Percentiles rank a stretch among this genome's conserved stretches.
These are phyloP conservation scores for Machaerirhynchus nigripectus DNA, from an alignment of 2,113 vertebrate species.

Conservation along the genomic window DNA sequence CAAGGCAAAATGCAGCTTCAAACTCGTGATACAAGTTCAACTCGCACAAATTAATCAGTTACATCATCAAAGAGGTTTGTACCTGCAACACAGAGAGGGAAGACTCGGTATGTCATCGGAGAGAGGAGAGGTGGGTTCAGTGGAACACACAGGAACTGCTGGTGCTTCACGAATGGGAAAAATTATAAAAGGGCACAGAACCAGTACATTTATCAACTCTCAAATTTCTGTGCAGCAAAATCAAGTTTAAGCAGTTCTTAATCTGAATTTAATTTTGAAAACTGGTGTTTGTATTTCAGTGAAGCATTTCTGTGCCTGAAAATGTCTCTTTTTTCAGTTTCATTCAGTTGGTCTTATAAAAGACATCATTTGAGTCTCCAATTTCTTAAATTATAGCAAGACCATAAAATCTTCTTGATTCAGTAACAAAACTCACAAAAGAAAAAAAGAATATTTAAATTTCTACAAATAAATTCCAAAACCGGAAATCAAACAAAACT, in stretches of 20 bases:
- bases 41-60: neutral
- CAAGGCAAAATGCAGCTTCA: constrained; percentile 7
- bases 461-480: neutral
- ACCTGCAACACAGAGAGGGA: neutral
- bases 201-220: neutral
- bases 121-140: neutral
- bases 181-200: neutral
- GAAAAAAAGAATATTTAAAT: neutral
- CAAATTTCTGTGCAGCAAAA: neutral
- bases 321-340: neutral
- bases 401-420: neutral
- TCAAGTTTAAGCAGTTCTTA: neutral
- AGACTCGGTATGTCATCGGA: neutral
- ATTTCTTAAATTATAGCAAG: neutral
- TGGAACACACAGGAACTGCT: neutral
- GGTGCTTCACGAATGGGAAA: neutral
- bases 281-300: neutral
- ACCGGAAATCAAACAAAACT: neutral
- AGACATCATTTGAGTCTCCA: neutral
- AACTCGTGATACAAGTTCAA: neutral
- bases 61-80: neutral
- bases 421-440: neutral
- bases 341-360: neutral
- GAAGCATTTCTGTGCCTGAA: neutral
- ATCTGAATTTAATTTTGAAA: neutral